phyloP scores from a whole-genome alignment of 1,140 invertebrate species.

The Macrotrachela quadricornifera region DNA sequence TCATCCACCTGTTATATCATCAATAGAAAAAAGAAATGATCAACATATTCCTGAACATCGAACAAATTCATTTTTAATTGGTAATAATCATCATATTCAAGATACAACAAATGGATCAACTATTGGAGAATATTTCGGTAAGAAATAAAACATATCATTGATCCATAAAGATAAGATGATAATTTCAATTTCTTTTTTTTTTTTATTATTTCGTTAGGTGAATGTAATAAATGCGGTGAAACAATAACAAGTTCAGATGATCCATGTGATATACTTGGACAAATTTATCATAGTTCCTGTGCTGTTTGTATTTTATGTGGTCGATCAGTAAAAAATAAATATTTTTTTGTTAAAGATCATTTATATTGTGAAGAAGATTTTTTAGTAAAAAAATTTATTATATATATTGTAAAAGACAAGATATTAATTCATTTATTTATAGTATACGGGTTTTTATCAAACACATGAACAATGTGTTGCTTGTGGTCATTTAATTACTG shows the following conservation, averaged over 20 bases:
- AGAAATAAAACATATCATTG: no score
- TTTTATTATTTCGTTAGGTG: no score
- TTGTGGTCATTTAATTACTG: slow-evolving; percentile 75
- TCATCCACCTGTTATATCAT: no score
- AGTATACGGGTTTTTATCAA: slow-evolving; percentile 63
- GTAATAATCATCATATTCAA: no score
- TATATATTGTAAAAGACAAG: no score
- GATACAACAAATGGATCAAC: neutral
- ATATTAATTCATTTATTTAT: no score
- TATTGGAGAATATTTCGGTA: neutral
- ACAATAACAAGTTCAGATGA: slow-evolving; percentile 80
- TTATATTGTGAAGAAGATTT: slow-evolving; percentile 97
- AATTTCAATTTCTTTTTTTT: no score
- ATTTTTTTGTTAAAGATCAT: slow-evolving; percentile 89
- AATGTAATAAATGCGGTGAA: slow-evolving; percentile 53
- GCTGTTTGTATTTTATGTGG: slow-evolving; percentile 63
- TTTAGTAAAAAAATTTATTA: slow-evolving; percentile 29
- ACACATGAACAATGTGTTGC: slow-evolving; percentile 90
- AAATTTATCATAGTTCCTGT: slow-evolving; percentile 91
- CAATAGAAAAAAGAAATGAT: no score
- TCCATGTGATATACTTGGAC: slow-evolving; percentile 94
- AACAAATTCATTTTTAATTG: no score
- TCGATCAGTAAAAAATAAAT: slow-evolving; percentile 76
- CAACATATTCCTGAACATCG: no score
- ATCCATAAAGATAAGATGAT: no score